Evolutionary conservation across 2,113 vertebrate genomes (phyloP).

Genomic region (Pollimyrus isidori): DNA sequence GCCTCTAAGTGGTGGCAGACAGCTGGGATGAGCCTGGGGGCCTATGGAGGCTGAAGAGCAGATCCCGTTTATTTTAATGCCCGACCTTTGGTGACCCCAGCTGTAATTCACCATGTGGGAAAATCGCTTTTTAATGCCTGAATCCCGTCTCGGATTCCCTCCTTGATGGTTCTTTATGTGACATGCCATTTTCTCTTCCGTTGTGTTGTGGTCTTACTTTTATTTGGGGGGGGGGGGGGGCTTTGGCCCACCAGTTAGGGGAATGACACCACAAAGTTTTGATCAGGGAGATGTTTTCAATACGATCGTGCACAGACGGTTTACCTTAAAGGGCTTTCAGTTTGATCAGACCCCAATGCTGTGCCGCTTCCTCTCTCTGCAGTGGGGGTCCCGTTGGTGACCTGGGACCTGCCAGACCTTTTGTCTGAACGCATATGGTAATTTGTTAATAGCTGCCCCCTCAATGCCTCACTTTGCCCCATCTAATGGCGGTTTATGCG

Average conservation of each 20-base stretch:
- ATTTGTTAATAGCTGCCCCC: not conserved
- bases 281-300: constrained; percentile 10
- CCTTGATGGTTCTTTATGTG: not conserved
- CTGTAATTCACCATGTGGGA: not conserved
- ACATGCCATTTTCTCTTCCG: not conserved
- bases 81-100: constrained; percentile 21
- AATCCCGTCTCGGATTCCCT: not conserved
- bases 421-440: not conserved
- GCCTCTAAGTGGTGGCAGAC: not conserved
- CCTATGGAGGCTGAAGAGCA: not conserved
- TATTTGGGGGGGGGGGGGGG: not conserved
- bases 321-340: constrained; percentile 5
- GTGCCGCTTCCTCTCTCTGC: not conserved
- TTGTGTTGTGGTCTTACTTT: not conserved
- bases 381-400: not conserved
- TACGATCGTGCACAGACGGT: not conserved
- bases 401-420: not conserved
- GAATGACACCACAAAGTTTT: constrained; percentile 15
- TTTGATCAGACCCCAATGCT: not conserved
- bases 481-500: not conserved
- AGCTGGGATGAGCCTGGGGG: not conserved
- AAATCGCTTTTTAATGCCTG: not conserved
- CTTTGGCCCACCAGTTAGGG: not conserved
- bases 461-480: not conserved
- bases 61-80: constrained; percentile 41